A percentile compares a stretch with the other conserved stretches of the same genome.
Conservation (phyloP, 1,140 invertebrate species). For the Cotesia vestalis region DNA sequence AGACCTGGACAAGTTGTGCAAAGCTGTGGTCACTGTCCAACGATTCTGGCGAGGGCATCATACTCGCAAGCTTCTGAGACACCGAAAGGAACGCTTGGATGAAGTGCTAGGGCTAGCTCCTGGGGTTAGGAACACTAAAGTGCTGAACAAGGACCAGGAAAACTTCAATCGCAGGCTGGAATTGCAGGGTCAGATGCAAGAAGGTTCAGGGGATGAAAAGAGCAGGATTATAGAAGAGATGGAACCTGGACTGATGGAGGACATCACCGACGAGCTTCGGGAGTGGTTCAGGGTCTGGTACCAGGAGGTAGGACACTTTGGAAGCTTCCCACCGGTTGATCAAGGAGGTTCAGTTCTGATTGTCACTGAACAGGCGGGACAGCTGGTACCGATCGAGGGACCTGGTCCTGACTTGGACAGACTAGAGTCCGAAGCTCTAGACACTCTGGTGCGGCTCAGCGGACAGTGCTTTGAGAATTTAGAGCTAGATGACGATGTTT, state of each 20-base stretch:
- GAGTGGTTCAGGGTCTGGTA: conserved; percentile 75
- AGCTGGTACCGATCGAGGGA: conserved; percentile 34
- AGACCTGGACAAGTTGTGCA: too few species aligned
- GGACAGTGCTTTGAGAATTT: conserved; percentile 63
- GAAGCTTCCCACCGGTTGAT: conserved; percentile 65
- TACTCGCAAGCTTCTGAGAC: too few species aligned
- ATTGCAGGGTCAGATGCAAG: conserved; percentile 43
- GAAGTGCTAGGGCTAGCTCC: too few species aligned
- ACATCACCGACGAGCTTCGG: conserved; percentile 75
- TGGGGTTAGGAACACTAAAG: conserved; percentile 51
- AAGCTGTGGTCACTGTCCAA: too few species aligned
- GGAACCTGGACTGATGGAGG: conserved; percentile 71
- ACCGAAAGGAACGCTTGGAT: too few species aligned
- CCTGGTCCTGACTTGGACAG: conserved; percentile 45
- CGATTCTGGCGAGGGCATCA: too few species aligned
- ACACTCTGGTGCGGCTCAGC: conserved; percentile 54
- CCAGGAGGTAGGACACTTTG: conserved; percentile 63
- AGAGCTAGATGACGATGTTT: conserved; percentile 65
- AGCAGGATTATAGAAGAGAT: not conserved
- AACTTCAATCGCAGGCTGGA: not conserved
- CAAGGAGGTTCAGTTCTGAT: conserved; percentile 68
- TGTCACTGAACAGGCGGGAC: conserved; percentile 63
- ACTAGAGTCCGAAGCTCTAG: conserved; percentile 52
- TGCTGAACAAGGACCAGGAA: conserved; percentile 43
- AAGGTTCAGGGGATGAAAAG: not conserved